Conservation (phyloP, 1,140 invertebrate genomes). For the Paralvinella palmiformis region DNA sequence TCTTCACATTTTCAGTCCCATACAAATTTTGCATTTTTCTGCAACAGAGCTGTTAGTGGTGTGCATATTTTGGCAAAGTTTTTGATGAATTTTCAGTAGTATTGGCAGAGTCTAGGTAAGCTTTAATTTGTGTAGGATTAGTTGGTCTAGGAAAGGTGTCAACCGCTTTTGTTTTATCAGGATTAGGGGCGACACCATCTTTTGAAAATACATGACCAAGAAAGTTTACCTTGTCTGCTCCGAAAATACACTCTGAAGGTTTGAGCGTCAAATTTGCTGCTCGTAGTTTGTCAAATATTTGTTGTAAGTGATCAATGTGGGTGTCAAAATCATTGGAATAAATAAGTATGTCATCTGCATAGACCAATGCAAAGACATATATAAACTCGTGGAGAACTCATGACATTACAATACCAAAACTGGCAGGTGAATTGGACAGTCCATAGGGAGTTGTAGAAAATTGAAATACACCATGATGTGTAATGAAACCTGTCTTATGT, state of each 20-base stretch:
- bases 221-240: too few species aligned
- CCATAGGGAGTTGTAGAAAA: slow-evolving; percentile 19
- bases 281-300: slow-evolving; percentile 8
- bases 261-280: slow-evolving; percentile 10
- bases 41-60: slow-evolving; percentile 43
- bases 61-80: slow-evolving; percentile 18
- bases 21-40: slow-evolving; percentile 32
- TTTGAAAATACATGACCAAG: neutral
- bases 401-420: slow-evolving; percentile 19
- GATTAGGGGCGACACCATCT: too few species aligned
- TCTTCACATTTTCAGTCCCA: slow-evolving; percentile 16
- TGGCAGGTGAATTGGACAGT: slow-evolving; percentile 16
- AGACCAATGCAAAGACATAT: slow-evolving; percentile 21
- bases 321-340: neutral
- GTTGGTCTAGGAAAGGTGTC: slow-evolving; percentile 29
- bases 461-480: slow-evolving; percentile 16
- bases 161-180: neutral
- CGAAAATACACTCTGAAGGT: neutral
- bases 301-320: slow-evolving; percentile 4
- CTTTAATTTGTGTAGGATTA: slow-evolving; percentile 35
- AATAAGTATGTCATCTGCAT: slow-evolving; percentile 19
- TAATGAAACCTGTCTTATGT: slow-evolving; percentile 14
- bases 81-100: slow-evolving; percentile 46
- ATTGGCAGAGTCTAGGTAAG: slow-evolving; percentile 47
- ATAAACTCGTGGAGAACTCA: slow-evolving; percentile 9